Evolutionary conservation across 2,797 vertebrate genomes (phyloP).

Genomic region (Acridotheres tristis): DNA sequence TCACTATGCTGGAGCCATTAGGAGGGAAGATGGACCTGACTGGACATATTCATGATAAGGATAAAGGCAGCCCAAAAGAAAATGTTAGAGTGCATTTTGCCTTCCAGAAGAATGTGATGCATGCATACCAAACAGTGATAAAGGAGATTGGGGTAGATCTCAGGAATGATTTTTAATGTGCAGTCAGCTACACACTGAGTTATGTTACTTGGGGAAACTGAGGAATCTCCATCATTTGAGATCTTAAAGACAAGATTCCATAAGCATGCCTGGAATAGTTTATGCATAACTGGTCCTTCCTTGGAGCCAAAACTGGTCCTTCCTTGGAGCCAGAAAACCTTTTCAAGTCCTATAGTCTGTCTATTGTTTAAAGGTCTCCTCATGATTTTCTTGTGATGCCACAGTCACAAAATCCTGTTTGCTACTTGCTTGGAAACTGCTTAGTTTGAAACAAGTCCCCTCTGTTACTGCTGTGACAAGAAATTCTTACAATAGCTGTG

Average conservation of each 20-base stretch:
- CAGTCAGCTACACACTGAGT: not conserved
- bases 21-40: not conserved
- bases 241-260: not conserved
- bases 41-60: not conserved
- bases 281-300: not conserved
- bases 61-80: not conserved
- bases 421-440: not conserved
- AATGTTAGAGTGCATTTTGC: not conserved
- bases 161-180: not conserved
- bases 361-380: not conserved
- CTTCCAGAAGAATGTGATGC: not conserved
- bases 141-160: not conserved
- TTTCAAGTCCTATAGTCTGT: not conserved
- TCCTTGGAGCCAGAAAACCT: not conserved
- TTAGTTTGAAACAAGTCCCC: not conserved
- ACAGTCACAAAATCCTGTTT: not conserved
- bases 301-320: not conserved
- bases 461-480: not conserved
- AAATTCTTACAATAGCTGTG: not conserved
- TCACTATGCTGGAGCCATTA: not conserved
- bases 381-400: not conserved
- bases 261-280: not conserved
- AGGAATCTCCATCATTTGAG: not conserved
- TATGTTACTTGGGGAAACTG: slow-evolving; percentile 9
- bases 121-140: not conserved